A percentile compares a stretch with the other conserved stretches of the same genome.
Evolutionary conservation across 30 jellyfish, hydroid and myxozoan genomes (phyloP).

Genomic region (Hydractinia echinata): DNA sequence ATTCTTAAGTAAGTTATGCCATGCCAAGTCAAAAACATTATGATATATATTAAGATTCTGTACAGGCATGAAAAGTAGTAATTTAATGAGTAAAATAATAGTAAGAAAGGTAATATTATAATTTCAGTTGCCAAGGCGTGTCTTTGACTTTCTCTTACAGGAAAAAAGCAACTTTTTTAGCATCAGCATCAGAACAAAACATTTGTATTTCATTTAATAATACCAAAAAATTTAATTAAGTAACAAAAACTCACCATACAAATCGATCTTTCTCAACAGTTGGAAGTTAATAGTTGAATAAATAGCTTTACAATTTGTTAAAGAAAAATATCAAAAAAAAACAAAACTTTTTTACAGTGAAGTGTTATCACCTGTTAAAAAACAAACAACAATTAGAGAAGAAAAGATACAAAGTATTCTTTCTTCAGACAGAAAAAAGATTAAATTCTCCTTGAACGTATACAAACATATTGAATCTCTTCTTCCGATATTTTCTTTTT

Average conservation of each 20-base stretch:
- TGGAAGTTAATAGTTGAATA: background rate
- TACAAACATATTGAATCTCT: background rate
- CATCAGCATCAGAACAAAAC: too few species aligned
- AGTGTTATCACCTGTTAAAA: background rate
- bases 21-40: too few species aligned
- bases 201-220: too few species aligned
- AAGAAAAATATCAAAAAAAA: background rate
- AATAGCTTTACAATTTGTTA: background rate
- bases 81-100: too few species aligned
- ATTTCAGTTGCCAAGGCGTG: too few species aligned
- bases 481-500: background rate
- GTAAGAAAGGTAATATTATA: too few species aligned
- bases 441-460: background rate
- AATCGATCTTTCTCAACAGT: background rate
- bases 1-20: too few species aligned
- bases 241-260: constrained; percentile 1
- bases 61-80: too few species aligned
- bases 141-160: too few species aligned
- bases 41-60: too few species aligned
- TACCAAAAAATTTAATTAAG: too few species aligned
- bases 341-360: background rate
- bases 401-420: constrained; percentile 5
- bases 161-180: too few species aligned
- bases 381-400: background rate
- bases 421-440: background rate